Evolutionary conservation across 2,888 invertebrate genomes (phyloP), one percentile per base, ranked within the genome.

Genomic region (Anthophora plumipes): DNA sequence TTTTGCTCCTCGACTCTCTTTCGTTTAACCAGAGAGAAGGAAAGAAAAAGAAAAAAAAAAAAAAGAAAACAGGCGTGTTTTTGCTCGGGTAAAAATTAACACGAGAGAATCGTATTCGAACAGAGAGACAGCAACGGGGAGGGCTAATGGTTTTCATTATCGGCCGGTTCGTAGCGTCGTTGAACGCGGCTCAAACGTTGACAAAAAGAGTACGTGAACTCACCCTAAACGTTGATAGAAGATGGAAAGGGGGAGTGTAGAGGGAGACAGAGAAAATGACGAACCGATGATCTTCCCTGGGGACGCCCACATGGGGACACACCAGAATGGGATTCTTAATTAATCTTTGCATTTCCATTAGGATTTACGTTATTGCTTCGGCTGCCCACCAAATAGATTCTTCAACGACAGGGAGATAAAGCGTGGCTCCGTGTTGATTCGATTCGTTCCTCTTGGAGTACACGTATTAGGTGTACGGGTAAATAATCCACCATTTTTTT

Each of bases 281-380:
- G 81, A 85, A 82, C 84, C 86, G 87, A 87, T 85, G 84, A 87
- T 87, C 86, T 83, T 89, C 90, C 89, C 89, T 52, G 68, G 91
- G 85, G 89, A 85, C 86, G 85, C 85, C 88, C 90, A 84, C 88
- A 63, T 76, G 86, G 87, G 86, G 87, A 85, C 89, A 84, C 71
- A 46, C 72, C 80, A 81, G 88, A 91, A 90, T 91, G 85, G 85
- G 85, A 88, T 87, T 89, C 90, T 91, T 90, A 91, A 91, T 91
- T 91, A 91, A 91, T 91, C 90, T 91, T 91, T 91, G 89, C 90
- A 88, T 89, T 90, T 90, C 89, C 90, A 91, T 91, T 91, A 89
- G 89, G 89, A 89, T 91, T 90, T 90, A 85, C 87, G 85, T 86
- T 90, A 91, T 90, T 89, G 89, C 89, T 84, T 85, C 83, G 79